Base-by-base conservation (phyloP, 2,888 invertebrate species). In the Lymantria monacha region DNA sequence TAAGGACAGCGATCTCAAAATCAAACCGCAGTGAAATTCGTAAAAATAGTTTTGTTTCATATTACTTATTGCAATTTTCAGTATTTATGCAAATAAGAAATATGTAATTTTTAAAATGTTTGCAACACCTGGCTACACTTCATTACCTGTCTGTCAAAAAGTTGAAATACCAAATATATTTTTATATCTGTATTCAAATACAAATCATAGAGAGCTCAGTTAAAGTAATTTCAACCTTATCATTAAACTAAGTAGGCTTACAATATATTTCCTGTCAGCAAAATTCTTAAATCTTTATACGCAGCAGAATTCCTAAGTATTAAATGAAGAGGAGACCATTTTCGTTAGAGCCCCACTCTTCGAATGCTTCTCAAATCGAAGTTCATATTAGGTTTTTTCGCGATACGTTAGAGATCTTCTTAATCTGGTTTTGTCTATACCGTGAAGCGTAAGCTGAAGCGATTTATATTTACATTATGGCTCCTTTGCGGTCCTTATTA, bases 141-240 rank as follows among this genome's bases (percentile, higher is more conserved):
- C 63, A 73, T 77, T 74, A 68, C 62, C 62, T 62, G 65, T 71
- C 62, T 62, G 65, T 71, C 70, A 72, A 66, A 64, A 70, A 69
- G 55, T 66, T 64, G 68, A 74, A 70, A 72, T 63, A 66, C 66
- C 50, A 50, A 54, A 47, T 10, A 54, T 60, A 33, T 66, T 67
- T 66, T 63, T 59, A 57, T 69, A 73, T 72, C 68, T 69, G 50
- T 50, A 61, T 63, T 53, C 57, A 65, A 63, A 58, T 48, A 55
- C 49, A 42, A 60, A 60, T 44, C 47, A 51, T 55, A 59, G 54
- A 51, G 15, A 42, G 37, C 0, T 7, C 22, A 38, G 42, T 12
- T 49, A 64, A 45, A 30, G 44, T 22, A 72, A 51, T 66, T 53
- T 47, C 49, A 43, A 66, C 69, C 58, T 56, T 71, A 66, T 49